Evolutionary conservation across 2,797 vertebrate species (phyloP).

Genomic region (Nannoperca australis): DNA sequence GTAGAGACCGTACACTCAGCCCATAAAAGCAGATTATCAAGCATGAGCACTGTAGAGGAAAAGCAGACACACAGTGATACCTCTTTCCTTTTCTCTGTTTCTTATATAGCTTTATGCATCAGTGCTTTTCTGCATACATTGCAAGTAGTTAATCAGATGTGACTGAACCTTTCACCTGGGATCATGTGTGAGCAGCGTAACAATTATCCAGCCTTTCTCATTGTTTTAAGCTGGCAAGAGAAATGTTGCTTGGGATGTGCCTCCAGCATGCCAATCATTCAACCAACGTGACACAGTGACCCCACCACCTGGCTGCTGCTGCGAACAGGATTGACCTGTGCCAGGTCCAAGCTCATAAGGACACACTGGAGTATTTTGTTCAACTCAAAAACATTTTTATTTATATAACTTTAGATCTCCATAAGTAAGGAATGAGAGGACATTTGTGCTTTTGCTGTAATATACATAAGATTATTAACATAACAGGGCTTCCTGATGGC

Average conservation of each 20-base stretch:
- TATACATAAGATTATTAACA: neutral
- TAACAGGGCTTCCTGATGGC: neutral
- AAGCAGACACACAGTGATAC: neutral
- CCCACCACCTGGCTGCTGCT: conserved; percentile 49
- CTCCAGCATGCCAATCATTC: conserved; percentile 31
- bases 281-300: conserved; percentile 26
- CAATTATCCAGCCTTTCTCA: neutral
- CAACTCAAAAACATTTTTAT: neutral
- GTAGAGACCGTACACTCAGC: neutral
- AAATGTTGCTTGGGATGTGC: neutral
- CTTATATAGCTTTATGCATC: neutral
- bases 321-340: conserved; percentile 10
- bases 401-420: neutral
- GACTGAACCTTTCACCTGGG: conserved; percentile 16
- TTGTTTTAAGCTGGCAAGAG: conserved; percentile 11
- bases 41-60: neutral
- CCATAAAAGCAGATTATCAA: conserved; percentile 9
- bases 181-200: conserved; percentile 18
- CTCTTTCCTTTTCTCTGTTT: neutral
- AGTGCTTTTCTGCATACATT: neutral
- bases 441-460: neutral
- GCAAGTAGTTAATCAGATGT: conserved; percentile 14
- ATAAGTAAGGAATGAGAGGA: neutral
- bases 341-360: conserved; percentile 20
- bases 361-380: neutral